These are phyloP conservation scores for Strix occidentalis DNA, from an alignment of 2,797 vertebrate genomes.

Conservation along the genomic window DNA sequence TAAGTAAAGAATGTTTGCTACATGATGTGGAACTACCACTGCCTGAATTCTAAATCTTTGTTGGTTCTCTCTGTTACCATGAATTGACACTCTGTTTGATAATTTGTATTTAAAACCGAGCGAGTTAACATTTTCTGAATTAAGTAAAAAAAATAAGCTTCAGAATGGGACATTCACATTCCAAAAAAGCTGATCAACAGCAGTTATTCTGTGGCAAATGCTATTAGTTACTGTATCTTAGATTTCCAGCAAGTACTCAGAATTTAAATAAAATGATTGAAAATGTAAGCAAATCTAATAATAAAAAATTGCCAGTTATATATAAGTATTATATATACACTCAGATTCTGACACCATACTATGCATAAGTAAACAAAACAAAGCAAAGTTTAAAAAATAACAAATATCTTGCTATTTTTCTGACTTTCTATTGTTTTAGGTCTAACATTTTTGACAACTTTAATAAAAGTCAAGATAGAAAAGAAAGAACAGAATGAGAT, in stretches of 20 bases:
- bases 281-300: neutral
- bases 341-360: neutral
- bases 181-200: neutral
- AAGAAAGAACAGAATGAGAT: neutral
- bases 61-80: neutral
- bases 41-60: neutral
- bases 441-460: neutral
- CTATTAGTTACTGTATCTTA: neutral
- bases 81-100: neutral
- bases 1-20: neutral
- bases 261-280: neutral
- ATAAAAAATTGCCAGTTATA: neutral
- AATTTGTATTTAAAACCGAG: neutral
- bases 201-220: neutral
- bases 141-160: neutral
- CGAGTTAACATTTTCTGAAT: neutral
- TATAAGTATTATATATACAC: neutral
- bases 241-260: neutral
- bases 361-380: neutral
- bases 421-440: neutral
- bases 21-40: neutral
- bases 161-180: neutral
- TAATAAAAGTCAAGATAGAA: neutral
- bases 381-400: neutral
- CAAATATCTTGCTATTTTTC: neutral